phyloP scores from a whole-genome alignment of 37 sponge, comb jelly and placozoan genomes.

The Halichondria panicea region DNA sequence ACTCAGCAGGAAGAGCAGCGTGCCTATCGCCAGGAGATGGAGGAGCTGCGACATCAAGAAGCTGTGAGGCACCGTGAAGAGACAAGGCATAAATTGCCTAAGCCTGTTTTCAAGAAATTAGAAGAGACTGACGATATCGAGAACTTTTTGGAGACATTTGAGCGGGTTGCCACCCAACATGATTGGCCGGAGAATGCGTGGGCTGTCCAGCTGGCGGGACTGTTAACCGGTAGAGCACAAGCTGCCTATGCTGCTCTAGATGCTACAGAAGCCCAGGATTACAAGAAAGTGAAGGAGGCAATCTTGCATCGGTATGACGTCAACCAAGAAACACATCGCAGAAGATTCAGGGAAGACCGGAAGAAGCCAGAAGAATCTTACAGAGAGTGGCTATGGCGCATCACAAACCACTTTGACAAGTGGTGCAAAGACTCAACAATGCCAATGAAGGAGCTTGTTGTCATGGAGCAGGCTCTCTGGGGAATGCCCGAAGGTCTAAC shows the following conservation, averaged over 20 bases:
- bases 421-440: constrained; percentile 4
- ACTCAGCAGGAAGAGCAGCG: too few relatives aligned
- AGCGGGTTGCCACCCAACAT: constrained; percentile 13
- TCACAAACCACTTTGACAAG: constrained; percentile 9
- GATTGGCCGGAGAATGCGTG: background rate
- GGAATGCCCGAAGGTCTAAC: constrained; percentile 15
- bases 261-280: constrained; percentile 1
- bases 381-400: background rate
- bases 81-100: background rate
- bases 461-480: constrained; percentile 21
- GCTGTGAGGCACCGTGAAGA: too few relatives aligned
- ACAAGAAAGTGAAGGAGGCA: constrained; percentile 24
- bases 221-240: constrained; percentile 14
- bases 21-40: too few relatives aligned
- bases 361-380: constrained; percentile 18
- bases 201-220: too few relatives aligned
- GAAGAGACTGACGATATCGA: constrained; percentile 15
- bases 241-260: constrained; percentile 7
- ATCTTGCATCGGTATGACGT: constrained; percentile 32
- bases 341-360: constrained; percentile 2
- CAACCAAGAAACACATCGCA: constrained; percentile 20
- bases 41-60: too few relatives aligned
- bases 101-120: constrained; percentile 14
- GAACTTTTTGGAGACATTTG: constrained; percentile 17
- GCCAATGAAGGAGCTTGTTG: constrained; percentile 3